These are phyloP conservation scores for Papilio elwesi DNA, from an alignment of 2,888 invertebrate species.

Conservation along the genomic window DNA sequence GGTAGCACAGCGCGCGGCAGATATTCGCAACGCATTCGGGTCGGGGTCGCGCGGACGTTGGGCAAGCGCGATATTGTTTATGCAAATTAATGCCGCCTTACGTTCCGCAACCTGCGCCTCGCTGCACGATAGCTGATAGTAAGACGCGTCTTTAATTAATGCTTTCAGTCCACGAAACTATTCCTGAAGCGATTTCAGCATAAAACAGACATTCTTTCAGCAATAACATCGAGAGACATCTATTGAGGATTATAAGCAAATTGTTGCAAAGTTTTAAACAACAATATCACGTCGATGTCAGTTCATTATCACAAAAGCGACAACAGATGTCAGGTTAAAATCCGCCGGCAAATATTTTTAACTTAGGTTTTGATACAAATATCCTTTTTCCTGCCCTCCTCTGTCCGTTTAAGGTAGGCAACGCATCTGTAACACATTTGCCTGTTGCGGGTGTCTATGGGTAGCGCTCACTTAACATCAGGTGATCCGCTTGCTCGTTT, in stretches of 20 bases:
- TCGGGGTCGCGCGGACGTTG: constrained; percentile 16
- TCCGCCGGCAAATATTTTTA: not conserved
- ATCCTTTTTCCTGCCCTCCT: no score
- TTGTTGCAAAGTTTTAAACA: not conserved
- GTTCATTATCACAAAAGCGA: not conserved
- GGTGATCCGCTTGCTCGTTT: no score
- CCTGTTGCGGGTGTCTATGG: no score
- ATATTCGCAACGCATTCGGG: constrained; percentile 16
- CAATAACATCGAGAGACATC: not conserved
- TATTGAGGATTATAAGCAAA: no score
- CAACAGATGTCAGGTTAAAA: not conserved
- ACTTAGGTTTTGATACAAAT: no score
- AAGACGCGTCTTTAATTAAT: constrained; percentile 13
- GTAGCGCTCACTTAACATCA: no score
- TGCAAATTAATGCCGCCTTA: constrained; percentile 11
- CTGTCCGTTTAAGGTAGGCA: no score
- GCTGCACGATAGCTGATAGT: constrained; percentile 22
- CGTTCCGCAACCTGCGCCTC: constrained; percentile 7
- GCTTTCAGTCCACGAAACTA: constrained; percentile 5
- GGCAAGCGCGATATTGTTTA: constrained; percentile 14
- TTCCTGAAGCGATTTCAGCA: constrained; percentile 3
- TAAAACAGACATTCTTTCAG: no score
- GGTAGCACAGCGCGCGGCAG: not conserved
- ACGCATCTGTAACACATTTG: no score
- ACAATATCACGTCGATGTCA: not conserved